phyloP scores from a whole-genome alignment of 2,113 vertebrate species.

The Hemicordylus capensis region DNA sequence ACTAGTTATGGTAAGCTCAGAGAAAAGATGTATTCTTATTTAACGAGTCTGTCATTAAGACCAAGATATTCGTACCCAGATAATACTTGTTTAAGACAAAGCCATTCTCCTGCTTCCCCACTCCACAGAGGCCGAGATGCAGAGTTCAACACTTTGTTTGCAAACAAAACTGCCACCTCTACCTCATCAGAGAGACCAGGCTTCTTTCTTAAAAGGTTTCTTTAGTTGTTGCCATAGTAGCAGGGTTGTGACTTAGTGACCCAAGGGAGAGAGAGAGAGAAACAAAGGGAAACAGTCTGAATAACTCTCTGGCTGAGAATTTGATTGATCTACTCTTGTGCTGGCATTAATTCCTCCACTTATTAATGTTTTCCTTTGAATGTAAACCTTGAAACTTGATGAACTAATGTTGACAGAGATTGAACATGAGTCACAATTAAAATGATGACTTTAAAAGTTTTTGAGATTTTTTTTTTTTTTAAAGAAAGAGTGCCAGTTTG shows the following conservation, averaged over 20 bases:
- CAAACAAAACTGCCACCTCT: conserved; percentile 44
- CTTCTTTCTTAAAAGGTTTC: conserved; percentile 24
- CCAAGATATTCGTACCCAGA: conserved; percentile 31
- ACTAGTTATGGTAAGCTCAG: no score
- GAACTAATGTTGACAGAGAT: conserved; percentile 49
- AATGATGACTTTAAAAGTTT: conserved; percentile 27
- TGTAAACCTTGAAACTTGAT: conserved; percentile 40
- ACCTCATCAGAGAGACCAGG: conserved; percentile 12
- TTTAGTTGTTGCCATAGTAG: conserved; percentile 27
- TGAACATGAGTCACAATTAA: conserved; percentile 40
- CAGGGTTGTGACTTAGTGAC: conserved; percentile 41
- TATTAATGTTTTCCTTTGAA: conserved; percentile 58
- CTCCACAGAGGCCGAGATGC: background rate
- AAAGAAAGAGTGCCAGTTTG: background rate
- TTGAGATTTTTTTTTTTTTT: background rate
- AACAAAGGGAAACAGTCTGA: background rate
- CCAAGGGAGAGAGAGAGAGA: conserved; percentile 30
- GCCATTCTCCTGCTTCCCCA: background rate
- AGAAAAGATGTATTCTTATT: no score
- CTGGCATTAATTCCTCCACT: conserved; percentile 55
- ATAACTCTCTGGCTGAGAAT: conserved; percentile 29
- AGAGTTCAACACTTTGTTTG: conserved; percentile 35
- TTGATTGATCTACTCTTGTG: conserved; percentile 58
- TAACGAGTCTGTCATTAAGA: background rate
- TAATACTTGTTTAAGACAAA: conserved; percentile 49